These are phyloP conservation scores for Climacteris rufus DNA, from an alignment of 2,113 vertebrate species.

Conservation along the genomic window DNA sequence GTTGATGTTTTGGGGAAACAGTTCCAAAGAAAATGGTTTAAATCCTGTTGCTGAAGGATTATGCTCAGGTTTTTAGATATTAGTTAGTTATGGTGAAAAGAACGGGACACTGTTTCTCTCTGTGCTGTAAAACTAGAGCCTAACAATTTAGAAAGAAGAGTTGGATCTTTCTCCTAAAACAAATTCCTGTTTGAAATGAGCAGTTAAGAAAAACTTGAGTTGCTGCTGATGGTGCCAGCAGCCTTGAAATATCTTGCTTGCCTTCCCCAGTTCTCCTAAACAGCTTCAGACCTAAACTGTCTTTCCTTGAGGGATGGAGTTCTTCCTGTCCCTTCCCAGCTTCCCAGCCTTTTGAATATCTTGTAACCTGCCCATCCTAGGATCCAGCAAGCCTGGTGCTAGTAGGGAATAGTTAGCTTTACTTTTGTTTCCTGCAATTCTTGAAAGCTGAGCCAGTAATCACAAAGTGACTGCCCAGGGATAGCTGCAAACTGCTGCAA, in stretches of 20 bases:
- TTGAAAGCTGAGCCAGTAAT: conserved; percentile 71
- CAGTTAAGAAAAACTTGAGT: not conserved
- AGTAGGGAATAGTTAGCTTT: conserved; percentile 26
- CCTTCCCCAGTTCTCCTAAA: not conserved
- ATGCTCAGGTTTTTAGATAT: not conserved
- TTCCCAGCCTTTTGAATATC: not conserved
- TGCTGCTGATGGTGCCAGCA: not conserved
- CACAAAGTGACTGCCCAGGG: conserved; percentile 42
- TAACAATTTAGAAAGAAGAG: not conserved
- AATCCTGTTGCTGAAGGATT: not conserved
- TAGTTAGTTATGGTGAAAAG: not conserved
- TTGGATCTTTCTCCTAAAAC: not conserved
- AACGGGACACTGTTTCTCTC: not conserved
- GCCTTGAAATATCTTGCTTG: not conserved
- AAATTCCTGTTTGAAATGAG: not conserved
- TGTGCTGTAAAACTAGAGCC: not conserved
- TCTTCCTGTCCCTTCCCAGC: not conserved
- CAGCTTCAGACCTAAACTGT: not conserved
- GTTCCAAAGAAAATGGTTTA: not conserved
- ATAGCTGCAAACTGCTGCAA: conserved; percentile 31
- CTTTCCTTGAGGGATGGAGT: not conserved
- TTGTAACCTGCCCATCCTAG: not conserved
- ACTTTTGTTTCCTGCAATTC: conserved; percentile 66
- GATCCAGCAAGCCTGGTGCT: conserved; percentile 35
- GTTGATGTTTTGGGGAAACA: not conserved